These are phyloP conservation scores for Lemur catta DNA, from an alignment of 2,797 vertebrate species.

Conservation along the genomic window DNA sequence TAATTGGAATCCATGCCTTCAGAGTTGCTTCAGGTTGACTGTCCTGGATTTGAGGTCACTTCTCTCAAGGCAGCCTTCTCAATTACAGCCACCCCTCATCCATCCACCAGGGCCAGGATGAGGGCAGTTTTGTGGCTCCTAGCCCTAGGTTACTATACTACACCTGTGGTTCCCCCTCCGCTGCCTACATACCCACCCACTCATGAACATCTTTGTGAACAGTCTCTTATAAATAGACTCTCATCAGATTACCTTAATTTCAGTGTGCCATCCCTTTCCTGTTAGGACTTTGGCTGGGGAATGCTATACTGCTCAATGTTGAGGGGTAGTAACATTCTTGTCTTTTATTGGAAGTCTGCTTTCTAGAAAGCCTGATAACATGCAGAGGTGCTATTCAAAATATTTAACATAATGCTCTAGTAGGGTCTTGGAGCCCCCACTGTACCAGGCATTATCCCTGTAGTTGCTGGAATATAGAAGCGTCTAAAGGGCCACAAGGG, in stretches of 20 bases:
- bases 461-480: constrained; percentile 16
- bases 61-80: neutral
- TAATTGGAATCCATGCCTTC: neutral
- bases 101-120: neutral
- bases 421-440: neutral
- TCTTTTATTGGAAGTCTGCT: neutral
- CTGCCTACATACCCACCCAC: neutral
- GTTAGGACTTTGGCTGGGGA: neutral
- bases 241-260: neutral
- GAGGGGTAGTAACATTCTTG: neutral
- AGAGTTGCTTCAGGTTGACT: neutral
- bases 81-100: neutral
- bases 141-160: neutral
- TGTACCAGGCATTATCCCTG: neutral
- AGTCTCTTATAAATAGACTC: neutral
- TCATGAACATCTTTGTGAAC: neutral
- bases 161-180: neutral
- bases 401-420: neutral
- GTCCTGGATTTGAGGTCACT: neutral
- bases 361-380: neutral
- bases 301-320: neutral
- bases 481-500: neutral
- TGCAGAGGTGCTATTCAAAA: neutral
- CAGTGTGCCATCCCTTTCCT: neutral
- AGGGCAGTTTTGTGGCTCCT: neutral